Conservation (phyloP, 2,888 invertebrate genomes). For the Amphipoea lucens region DNA sequence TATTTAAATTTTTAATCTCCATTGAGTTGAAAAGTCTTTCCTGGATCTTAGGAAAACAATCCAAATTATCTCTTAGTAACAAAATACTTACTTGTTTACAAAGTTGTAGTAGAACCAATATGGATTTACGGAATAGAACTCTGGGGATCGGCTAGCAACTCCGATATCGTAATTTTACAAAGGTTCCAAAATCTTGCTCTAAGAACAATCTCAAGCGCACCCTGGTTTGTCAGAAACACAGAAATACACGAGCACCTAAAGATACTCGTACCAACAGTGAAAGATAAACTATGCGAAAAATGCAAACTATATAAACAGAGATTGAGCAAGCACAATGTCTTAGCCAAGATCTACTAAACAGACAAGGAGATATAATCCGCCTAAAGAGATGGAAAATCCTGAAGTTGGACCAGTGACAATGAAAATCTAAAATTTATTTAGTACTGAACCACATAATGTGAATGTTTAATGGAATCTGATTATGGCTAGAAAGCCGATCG, state of each 20-base stretch:
- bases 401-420: neutral
- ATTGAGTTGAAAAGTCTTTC: neutral
- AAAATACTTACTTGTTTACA: conserved; percentile 4
- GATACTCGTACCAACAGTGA: no score
- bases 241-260: neutral
- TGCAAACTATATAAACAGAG: no score
- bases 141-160: neutral
- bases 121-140: neutral
- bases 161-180: neutral
- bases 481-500: neutral
- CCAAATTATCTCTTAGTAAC: neutral
- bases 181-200: neutral
- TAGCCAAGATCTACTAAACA: neutral
- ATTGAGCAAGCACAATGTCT: no score
- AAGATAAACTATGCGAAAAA: no score
- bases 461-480: neutral
- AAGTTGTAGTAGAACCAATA: neutral
- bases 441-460: neutral
- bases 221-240: neutral
- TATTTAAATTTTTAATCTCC: neutral
- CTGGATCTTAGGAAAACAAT: neutral
- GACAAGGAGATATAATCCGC: neutral
- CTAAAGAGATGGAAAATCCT: neutral
- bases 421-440: neutral
- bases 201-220: neutral